phyloP scores from a whole-genome alignment of 2,888 invertebrate genomes.

The Mesorhabditis spiculigera region DNA sequence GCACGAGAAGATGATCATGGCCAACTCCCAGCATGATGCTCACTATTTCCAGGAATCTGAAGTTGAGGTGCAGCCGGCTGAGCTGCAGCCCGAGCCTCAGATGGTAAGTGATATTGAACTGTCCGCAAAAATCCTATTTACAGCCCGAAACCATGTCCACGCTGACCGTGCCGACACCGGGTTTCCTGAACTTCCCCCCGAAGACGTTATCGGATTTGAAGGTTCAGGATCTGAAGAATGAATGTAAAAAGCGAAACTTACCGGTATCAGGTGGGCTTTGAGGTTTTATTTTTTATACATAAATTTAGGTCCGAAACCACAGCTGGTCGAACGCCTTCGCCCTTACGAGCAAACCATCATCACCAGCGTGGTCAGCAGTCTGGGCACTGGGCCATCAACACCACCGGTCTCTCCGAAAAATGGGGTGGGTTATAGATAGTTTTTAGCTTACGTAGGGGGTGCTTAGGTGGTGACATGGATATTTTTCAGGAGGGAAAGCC shows the following conservation, averaged over 20 bases:
- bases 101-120: too few species aligned
- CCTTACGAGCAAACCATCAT: constrained; percentile 62
- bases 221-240: constrained; percentile 68
- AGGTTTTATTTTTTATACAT: neutral
- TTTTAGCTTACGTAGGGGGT: too few species aligned
- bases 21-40: too few species aligned
- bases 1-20: too few species aligned
- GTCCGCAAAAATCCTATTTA: neutral
- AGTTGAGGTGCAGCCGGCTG: too few species aligned
- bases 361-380: neutral
- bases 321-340: constrained; percentile 83
- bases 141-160: neutral
- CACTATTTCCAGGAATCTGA: too few species aligned
- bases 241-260: constrained; percentile 85
- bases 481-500: too few species aligned
- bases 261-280: constrained; percentile 78
- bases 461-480: too few species aligned
- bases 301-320: constrained; percentile 73
- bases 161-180: neutral
- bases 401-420: neutral
- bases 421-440: neutral
- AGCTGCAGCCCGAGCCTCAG: constrained; percentile 9
- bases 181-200: neutral
- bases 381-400: neutral
- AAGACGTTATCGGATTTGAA: constrained; percentile 83